Evolutionary conservation across 2,888 invertebrate genomes (phyloP), one percentile per base, ranked within the genome.

Genomic region (Macrosiphum euphorbiae): DNA sequence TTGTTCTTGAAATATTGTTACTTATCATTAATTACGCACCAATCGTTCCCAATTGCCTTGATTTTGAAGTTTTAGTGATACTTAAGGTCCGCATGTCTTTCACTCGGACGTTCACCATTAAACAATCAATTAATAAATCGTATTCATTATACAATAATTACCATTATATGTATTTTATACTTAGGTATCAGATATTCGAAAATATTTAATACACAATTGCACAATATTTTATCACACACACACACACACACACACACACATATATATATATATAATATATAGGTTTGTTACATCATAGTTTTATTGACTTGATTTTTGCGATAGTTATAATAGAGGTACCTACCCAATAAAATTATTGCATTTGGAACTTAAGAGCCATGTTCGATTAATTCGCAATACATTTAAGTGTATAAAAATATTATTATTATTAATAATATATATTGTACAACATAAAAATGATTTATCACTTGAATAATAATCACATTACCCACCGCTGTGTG

Each of bases 1-100:
- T 90, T 78, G 90, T 90, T 90, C 90, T 90, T 90, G 90, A 90
- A 67, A 90, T 90, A 44, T 35, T 50, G 67, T 90, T 90, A 35
- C 50, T 90, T 26, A 50, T 35, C 90, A 78, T 78, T 61, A 90
- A 90, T 90, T 47, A 86, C 47, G 35, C 84, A n/a, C n/a, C 20
- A n/a, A 90, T 44, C n/a, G 90, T 67, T 47, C 35, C n/a, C 50
- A 52, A 90, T 52, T 50, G 50, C 90, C 90, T 90, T 90, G 90
- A 50, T 90, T 90, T 78, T 78, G 90, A 90, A 50, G 90, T 90
- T 78, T 78, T 67, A 67, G 50, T 78, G 90, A 90, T 78, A 47
- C 90, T 50, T 78, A 90, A 90, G 90, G 67, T 90, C 50, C 47
- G 47, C 20, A 44, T 61, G 44, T 89, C 78, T 78, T 78, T 55